Conservation (phyloP, 1,140 invertebrate genomes). For the Drosophila teissieri region DNA sequence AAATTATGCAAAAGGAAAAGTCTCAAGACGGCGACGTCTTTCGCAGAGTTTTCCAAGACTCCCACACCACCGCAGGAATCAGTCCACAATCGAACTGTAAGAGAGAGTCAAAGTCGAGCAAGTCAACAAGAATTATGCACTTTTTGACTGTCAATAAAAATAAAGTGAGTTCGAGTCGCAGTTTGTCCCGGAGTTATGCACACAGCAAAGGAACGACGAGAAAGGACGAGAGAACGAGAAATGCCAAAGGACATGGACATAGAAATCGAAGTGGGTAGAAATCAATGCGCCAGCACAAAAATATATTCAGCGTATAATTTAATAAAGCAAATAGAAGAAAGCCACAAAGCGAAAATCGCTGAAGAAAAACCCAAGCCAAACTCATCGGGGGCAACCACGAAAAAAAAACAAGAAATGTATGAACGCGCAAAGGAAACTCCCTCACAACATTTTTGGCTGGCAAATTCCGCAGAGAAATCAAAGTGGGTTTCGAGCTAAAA, state of each 20-base stretch:
- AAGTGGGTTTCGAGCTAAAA: slow-evolving; percentile 28
- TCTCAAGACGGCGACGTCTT: slow-evolving; percentile 58
- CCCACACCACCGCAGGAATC: not conserved
- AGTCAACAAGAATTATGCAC: slow-evolving; percentile 83
- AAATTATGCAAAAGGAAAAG: slow-evolving; percentile 64
- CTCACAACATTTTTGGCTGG: slow-evolving; percentile 46
- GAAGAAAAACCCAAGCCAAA: slow-evolving; percentile 18
- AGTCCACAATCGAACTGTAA: slow-evolving; percentile 20
- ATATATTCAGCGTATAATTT: slow-evolving; percentile 84
- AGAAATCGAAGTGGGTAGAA: slow-evolving; percentile 76
- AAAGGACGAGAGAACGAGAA: slow-evolving; percentile 18
- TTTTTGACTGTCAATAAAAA: slow-evolving; percentile 82
- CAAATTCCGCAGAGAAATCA: slow-evolving; percentile 74
- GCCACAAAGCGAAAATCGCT: slow-evolving; percentile 38
- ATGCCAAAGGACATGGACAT: slow-evolving; percentile 80
- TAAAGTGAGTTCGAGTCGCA: slow-evolving; percentile 75
- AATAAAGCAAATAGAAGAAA: slow-evolving; percentile 80
- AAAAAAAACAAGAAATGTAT: not conserved
- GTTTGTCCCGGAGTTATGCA: slow-evolving; percentile 38
- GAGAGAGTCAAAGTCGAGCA: slow-evolving; percentile 51
- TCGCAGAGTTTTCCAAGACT: slow-evolving; percentile 13
- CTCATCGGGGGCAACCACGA: not conserved
- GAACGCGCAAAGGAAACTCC: slow-evolving; percentile 5
- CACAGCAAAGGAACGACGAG: slow-evolving; percentile 14
- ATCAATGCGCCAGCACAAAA: slow-evolving; percentile 78